phyloP scores from a whole-genome alignment of 2,888 invertebrate species.

The Oxyscelio sp. region DNA sequence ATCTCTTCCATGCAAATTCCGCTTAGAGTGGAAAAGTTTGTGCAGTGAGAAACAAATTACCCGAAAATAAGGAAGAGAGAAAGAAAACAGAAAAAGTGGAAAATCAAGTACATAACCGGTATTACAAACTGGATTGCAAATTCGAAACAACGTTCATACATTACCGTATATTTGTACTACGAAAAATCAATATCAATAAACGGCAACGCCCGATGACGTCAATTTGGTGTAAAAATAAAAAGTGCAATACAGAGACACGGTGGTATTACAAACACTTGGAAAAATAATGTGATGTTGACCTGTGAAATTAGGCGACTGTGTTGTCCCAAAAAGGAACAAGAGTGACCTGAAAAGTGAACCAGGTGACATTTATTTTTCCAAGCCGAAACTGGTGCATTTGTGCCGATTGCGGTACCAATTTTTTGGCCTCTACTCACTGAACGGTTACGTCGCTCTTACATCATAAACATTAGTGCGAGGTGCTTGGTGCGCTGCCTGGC shows the following conservation, averaged over 20 bases:
- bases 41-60: too few relatives aligned
- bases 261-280: slow-evolving; percentile 15
- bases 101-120: slow-evolving; percentile 36
- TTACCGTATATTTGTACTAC: slow-evolving; percentile 18
- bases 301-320: too few relatives aligned
- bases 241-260: not conserved
- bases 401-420: slow-evolving; percentile 17
- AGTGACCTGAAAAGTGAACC: too few relatives aligned
- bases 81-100: slow-evolving; percentile 25
- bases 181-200: slow-evolving; percentile 43
- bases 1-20: slow-evolving; percentile 66
- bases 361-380: slow-evolving; percentile 31
- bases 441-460: slow-evolving; percentile 22
- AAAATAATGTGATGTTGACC: too few relatives aligned
- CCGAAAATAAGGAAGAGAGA: too few relatives aligned
- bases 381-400: slow-evolving; percentile 19
- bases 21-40: slow-evolving; percentile 47
- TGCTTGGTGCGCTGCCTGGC: slow-evolving; percentile 61
- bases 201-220: not conserved
- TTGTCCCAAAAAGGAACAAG: too few relatives aligned
- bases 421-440: slow-evolving; percentile 46
- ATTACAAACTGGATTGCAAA: slow-evolving; percentile 31
- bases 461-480: slow-evolving; percentile 48
- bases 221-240: slow-evolving; percentile 22
- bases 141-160: slow-evolving; percentile 31